These are phyloP conservation scores for Cranoglanis bouderius DNA, from an alignment of 2,113 vertebrate species.

Conservation along the genomic window DNA sequence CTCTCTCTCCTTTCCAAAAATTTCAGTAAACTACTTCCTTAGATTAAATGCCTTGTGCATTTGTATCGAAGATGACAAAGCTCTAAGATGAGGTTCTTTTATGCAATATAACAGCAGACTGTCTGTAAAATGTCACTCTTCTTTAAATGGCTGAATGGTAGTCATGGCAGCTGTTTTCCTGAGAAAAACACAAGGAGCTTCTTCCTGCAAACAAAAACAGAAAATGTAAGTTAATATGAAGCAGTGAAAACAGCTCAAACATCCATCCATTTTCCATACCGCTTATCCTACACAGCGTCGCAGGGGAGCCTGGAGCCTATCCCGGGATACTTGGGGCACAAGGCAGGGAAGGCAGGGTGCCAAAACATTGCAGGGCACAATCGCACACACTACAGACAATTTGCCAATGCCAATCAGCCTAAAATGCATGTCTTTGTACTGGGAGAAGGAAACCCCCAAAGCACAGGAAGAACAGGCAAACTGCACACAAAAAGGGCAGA, in stretches of 20 bases:
- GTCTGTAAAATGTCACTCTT: slow-evolving; percentile 21
- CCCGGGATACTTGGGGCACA: too few species aligned
- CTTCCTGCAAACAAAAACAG: slow-evolving; percentile 31
- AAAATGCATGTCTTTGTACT: too few species aligned
- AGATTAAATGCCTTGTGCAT: background rate
- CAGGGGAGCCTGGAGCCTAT: too few species aligned
- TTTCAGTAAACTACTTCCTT: background rate
- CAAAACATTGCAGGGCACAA: too few species aligned
- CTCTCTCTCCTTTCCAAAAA: background rate
- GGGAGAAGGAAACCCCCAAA: too few species aligned
- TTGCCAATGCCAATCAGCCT: too few species aligned
- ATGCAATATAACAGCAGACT: slow-evolving; percentile 21
- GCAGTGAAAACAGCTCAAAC: slow-evolving; percentile 16
- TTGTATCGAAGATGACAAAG: background rate
- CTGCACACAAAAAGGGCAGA: too few species aligned
- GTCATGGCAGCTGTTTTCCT: slow-evolving; percentile 24
- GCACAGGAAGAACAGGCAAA: too few species aligned
- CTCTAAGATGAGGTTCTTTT: background rate
- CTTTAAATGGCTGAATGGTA: slow-evolving; percentile 39
- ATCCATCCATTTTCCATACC: too few species aligned
- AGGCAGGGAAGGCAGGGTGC: too few species aligned
- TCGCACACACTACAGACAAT: too few species aligned
- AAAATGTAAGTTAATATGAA: slow-evolving; percentile 4
- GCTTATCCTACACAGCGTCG: too few species aligned
- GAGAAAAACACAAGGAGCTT: slow-evolving; percentile 26